Evolutionary conservation across 2,888 invertebrate genomes (phyloP).

Genomic region (Hylaea fasciaria): DNA sequence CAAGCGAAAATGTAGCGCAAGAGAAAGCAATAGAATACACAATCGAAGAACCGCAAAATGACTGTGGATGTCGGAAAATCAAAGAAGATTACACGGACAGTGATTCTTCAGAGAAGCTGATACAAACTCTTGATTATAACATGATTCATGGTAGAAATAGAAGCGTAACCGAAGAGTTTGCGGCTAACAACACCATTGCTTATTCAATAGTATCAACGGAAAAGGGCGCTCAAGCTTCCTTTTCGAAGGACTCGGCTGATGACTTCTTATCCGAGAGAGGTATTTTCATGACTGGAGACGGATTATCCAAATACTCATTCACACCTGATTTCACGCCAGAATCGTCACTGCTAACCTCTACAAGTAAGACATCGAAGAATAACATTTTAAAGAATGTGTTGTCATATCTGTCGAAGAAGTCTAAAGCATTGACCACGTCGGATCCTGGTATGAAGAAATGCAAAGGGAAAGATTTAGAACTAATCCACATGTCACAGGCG

Average conservation of each 20-base stretch:
- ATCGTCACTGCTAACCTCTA: slow-evolving; percentile 47
- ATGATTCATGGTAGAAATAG: slow-evolving; percentile 37
- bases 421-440: slow-evolving; percentile 58
- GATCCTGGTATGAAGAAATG: slow-evolving; percentile 60
- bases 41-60: slow-evolving; percentile 16
- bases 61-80: slow-evolving; percentile 31
- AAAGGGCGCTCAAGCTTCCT: slow-evolving; percentile 66
- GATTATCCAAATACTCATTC: slow-evolving; percentile 64
- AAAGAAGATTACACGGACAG: slow-evolving; percentile 29
- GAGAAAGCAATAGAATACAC: slow-evolving; percentile 44
- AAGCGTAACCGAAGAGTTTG: neutral
- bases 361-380: slow-evolving; percentile 69
- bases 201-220: slow-evolving; percentile 57
- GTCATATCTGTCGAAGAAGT: slow-evolving; percentile 57
- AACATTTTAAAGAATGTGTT: slow-evolving; percentile 63
- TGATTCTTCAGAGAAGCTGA: slow-evolving; percentile 62
- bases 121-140: slow-evolving; percentile 63
- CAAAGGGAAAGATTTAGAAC: slow-evolving; percentile 58
- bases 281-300: slow-evolving; percentile 57
- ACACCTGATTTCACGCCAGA: slow-evolving; percentile 49
- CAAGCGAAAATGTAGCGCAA: slow-evolving; percentile 42
- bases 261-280: slow-evolving; percentile 71
- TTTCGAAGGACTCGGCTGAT: slow-evolving; percentile 74
- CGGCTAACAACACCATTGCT: slow-evolving; percentile 18
- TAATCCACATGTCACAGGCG: slow-evolving; percentile 68